Conservation (phyloP, 2,888 invertebrate genomes). For the Meteorus cinctellus region DNA sequence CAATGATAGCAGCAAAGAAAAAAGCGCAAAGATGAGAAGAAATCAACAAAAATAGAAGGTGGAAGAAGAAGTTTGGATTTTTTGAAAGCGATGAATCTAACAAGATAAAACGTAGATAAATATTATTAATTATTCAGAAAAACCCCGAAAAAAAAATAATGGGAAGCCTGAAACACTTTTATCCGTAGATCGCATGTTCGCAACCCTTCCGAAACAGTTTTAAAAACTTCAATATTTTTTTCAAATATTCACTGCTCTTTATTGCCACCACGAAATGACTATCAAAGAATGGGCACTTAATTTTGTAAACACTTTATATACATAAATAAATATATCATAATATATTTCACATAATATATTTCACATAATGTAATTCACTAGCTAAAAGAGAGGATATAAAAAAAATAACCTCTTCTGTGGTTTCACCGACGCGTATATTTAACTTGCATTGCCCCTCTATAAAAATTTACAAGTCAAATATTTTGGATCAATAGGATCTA, state of each 20-base stretch:
- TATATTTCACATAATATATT: conserved; percentile 28
- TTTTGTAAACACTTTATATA: background rate
- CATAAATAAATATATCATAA: background rate
- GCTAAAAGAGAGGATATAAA: conserved; percentile 11
- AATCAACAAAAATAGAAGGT: background rate
- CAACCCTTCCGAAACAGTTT: conserved; percentile 17
- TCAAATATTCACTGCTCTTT: no score
- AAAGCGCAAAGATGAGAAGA: background rate
- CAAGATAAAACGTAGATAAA: conserved; percentile 23
- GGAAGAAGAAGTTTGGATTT: background rate
- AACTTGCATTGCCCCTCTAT: conserved; percentile 48
- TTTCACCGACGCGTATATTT: conserved; percentile 53
- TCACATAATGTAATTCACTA: conserved; percentile 28
- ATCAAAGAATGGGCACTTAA: background rate
- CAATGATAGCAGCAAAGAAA: background rate
- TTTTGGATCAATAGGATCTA: conserved; percentile 56
- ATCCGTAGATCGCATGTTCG: conserved; percentile 34
- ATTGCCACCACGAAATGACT: background rate
- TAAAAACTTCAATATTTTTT: no score
- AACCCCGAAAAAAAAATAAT: background rate
- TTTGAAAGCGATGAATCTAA: conserved; percentile 7
- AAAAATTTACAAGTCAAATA: conserved; percentile 65
- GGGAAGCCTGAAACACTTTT: conserved; percentile 29
- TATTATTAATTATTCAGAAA: conserved; percentile 15
- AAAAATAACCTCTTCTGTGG: conserved; percentile 54